A percentile compares a stretch with the other conserved stretches of the same genome.
Conservation (phyloP, 2,113 vertebrate genomes). For the Willisornis vidua region DNA sequence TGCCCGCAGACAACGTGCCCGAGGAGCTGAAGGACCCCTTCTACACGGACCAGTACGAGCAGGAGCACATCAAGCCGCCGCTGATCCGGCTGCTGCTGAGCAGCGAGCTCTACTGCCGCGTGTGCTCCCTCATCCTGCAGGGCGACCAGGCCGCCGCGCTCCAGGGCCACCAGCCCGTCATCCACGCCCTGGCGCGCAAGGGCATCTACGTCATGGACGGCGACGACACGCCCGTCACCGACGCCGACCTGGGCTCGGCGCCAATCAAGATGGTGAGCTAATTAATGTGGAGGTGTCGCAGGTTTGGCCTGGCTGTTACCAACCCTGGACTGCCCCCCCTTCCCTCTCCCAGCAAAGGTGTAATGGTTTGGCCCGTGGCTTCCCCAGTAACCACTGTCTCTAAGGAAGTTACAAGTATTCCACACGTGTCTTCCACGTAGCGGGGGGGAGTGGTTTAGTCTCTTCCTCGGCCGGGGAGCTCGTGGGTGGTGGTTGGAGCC, state of each 20-base stretch:
- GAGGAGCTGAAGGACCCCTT: constrained; percentile 92
- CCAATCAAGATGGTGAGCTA: constrained; percentile 94
- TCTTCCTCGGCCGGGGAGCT: too few relatives aligned
- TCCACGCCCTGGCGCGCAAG: constrained; percentile 89
- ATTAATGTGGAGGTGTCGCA: constrained; percentile 14
- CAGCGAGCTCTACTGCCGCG: constrained; percentile 90
- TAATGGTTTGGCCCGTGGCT: too few relatives aligned
- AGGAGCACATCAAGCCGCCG: constrained; percentile 94
- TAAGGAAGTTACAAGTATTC: too few relatives aligned
- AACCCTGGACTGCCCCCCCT: too few relatives aligned
- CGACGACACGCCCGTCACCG: constrained; percentile 85
- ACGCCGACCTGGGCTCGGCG: constrained; percentile 82
- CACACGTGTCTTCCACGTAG: too few relatives aligned
- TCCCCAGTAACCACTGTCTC: too few relatives aligned
- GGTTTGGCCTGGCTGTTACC: too few relatives aligned
- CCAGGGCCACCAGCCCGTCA: constrained; percentile 88
- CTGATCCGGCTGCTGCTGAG: constrained; percentile 89
- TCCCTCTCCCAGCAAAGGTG: too few relatives aligned
- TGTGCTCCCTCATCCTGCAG: constrained; percentile 89
- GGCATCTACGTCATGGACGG: constrained; percentile 93
- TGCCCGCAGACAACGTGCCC: constrained; percentile 82
- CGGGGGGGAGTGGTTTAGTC: too few relatives aligned
- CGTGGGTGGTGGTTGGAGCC: too few relatives aligned
- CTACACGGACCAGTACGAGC: constrained; percentile 94
- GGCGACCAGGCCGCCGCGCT: constrained; percentile 86